Evolutionary conservation across 2,797 vertebrate genomes (phyloP).

Genomic region (Scomberomorus guttatus): DNA sequence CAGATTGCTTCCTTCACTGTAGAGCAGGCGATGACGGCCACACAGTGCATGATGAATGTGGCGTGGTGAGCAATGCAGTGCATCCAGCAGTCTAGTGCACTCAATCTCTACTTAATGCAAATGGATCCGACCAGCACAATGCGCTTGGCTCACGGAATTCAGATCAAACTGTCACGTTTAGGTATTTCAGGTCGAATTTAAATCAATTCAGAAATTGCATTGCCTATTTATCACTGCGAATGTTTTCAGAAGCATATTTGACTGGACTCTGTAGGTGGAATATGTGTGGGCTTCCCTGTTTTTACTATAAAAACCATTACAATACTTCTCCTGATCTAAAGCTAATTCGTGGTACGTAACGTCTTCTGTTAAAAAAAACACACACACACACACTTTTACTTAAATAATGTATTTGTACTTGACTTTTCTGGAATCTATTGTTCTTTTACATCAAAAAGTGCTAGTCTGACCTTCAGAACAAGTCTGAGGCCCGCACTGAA

Average conservation of each 20-base stretch:
- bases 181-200: constrained; percentile 2
- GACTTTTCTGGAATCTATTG: not conserved
- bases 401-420: no score
- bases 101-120: constrained; percentile 29
- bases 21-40: not conserved
- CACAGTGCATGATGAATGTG: constrained; percentile 37
- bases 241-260: not conserved
- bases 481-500: constrained; percentile 30
- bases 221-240: not conserved
- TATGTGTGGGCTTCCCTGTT: not conserved
- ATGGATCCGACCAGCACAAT: constrained; percentile 1
- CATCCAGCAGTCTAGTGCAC: constrained; percentile 7
- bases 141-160: not conserved
- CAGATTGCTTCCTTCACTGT: constrained; percentile 2
- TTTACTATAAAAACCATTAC: not conserved
- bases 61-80: not conserved
- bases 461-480: constrained; percentile 27
- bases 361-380: not conserved
- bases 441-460: constrained; percentile 4
- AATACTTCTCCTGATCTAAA: not conserved
- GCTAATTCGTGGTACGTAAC: not conserved
- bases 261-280: not conserved
- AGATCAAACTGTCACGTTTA: not conserved
- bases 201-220: not conserved
- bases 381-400: no score